Base-by-base conservation (phyloP, 2,113 vertebrate genomes). In the Apaloderma vittatum region DNA sequence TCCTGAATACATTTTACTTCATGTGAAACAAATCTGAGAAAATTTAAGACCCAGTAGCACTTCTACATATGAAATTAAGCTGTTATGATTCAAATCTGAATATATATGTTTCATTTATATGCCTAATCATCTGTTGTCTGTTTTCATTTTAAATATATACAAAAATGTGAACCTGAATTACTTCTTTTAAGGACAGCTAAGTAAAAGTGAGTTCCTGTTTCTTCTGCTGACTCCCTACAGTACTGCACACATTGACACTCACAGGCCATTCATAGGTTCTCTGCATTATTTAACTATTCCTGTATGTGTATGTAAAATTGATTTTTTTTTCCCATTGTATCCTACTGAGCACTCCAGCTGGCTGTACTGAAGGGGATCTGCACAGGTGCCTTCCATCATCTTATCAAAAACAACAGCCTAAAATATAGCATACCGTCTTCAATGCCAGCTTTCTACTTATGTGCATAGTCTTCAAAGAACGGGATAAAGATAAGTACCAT, bases 281-380 rank as follows among this genome's bases (percentile, higher is more conserved):
- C 68, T 79, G 26, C 11, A 22, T 76, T 66, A 54, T 93, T 95
- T 92, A 90, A 90, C 27, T 93, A 46, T 34, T 79, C 24, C 67
- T 2, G 1, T 36, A n/a, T 46, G 45, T 52, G 48, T 23, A 61
- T 52, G 19, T 8, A 78, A 78, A 87, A 81, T 68, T 15, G 13
- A n/a, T 51, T 49, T 76, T 51, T 46, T 29, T 88, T 73, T 78
- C 32, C 74, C 40, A 17, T 37, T 72, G 12, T 79, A 29, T 59
- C 54, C 0, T 5, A 37, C 17, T 51, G 66, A 92, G 16, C 4
- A 82, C 15, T 92, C 74, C 81, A 75, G 32, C 45, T 73, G 51
- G 30, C 54, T 82, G 12, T 78, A 32, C 17, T 80, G n/a, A 86
- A 88, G 46, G 24, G 36, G 30, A 46, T 62, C 45, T 58, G 15